phyloP scores from a whole-genome alignment of 2,113 vertebrate species.

The Psittacara wagleri region DNA sequence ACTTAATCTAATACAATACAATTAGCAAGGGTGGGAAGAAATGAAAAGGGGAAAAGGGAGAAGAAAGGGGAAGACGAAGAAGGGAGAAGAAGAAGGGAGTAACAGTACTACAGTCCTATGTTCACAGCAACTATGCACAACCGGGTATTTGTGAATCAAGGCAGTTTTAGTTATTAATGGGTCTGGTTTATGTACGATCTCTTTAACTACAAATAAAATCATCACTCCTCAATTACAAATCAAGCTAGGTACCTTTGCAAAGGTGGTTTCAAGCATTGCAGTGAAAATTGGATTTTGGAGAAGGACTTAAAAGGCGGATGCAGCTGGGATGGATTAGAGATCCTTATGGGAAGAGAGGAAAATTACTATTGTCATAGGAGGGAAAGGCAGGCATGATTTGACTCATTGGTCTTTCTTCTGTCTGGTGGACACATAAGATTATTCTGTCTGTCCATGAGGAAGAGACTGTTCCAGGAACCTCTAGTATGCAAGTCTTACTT shows the following conservation, averaged over 20 bases:
- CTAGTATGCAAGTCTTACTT: neutral
- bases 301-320: neutral
- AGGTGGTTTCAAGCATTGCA: neutral
- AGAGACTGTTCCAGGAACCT: neutral
- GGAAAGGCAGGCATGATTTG: neutral
- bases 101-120: neutral
- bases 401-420: neutral
- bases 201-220: neutral
- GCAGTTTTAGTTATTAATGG: neutral
- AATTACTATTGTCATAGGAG: neutral
- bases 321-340: neutral
- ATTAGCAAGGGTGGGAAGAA: neutral
- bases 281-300: neutral
- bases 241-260: neutral
- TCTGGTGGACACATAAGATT: fast-evolving
- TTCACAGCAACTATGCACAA: neutral
- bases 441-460: neutral
- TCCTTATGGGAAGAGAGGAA: neutral
- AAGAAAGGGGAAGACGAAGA: neutral
- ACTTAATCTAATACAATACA: neutral
- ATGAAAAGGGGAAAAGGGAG: neutral
- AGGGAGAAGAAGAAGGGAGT: neutral
- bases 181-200: neutral
- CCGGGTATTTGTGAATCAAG: neutral
- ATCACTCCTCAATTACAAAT: neutral